Conservation (phyloP, 1,140 invertebrate genomes). For the Zaprionus gabonicus region DNA sequence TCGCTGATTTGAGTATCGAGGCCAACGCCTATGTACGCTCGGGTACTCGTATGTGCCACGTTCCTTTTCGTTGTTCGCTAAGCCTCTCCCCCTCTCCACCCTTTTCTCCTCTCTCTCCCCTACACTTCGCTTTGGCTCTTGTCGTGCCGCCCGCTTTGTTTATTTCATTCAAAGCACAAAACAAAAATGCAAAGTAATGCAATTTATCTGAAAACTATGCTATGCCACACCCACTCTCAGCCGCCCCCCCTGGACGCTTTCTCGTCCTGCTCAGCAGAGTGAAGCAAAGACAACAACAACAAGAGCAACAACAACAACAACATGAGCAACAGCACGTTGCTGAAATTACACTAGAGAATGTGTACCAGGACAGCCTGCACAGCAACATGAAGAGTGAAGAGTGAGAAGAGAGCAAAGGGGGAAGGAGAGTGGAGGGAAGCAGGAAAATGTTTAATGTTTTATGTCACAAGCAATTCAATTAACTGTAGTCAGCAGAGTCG, state of each 20-base stretch:
- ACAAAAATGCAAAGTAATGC: constrained; percentile 68
- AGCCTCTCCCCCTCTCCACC: background rate
- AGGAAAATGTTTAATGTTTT: constrained; percentile 49
- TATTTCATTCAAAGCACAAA: constrained; percentile 59
- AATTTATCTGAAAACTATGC: constrained; percentile 71
- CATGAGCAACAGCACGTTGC: constrained; percentile 37
- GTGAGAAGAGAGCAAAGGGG: too few relatives aligned
- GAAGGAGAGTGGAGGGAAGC: background rate
- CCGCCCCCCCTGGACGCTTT: background rate
- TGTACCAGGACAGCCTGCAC: constrained; percentile 18
- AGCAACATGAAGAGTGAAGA: background rate
- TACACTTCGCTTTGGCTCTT: background rate
- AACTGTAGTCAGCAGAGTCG: constrained; percentile 39
- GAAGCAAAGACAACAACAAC: constrained; percentile 16
- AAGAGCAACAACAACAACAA: constrained; percentile 5
- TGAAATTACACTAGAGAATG: constrained; percentile 34
- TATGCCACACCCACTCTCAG: constrained; percentile 33
- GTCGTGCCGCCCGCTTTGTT: constrained; percentile 39
- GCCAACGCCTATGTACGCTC: constrained; percentile 53
- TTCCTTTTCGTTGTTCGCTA: constrained; percentile 12
- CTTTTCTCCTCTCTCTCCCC: background rate
- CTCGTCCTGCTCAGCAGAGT: constrained; percentile 22
- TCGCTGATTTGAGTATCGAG: constrained; percentile 68
- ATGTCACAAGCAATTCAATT: constrained; percentile 55
- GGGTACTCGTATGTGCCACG: constrained; percentile 28